Evolutionary conservation across 2,113 vertebrate species (phyloP).

Genomic region (Ploceus nigricollis): DNA sequence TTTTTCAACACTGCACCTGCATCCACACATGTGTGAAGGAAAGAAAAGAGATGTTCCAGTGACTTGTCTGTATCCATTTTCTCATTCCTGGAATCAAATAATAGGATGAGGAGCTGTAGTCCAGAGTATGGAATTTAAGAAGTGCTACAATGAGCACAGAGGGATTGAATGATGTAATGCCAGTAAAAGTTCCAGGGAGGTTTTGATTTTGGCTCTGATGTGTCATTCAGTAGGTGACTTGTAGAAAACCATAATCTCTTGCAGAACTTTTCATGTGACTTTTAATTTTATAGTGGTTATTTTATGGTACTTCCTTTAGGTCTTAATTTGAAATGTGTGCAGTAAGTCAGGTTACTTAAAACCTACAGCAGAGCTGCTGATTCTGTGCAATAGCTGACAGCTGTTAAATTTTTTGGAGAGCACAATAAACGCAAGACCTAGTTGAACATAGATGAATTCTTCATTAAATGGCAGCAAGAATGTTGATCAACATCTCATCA

Average conservation of each 20-base stretch:
- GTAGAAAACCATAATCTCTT: neutral
- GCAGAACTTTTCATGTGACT: neutral
- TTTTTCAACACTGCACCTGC: neutral
- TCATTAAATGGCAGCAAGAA: neutral
- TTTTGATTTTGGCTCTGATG: neutral
- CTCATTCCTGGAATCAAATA: neutral
- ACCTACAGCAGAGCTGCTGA: neutral
- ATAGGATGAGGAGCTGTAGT: neutral
- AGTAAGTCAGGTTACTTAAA: neutral
- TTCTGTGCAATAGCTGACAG: neutral
- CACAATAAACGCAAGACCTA: neutral
- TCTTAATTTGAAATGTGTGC: neutral
- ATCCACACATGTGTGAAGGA: neutral
- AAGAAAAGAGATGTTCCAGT: neutral
- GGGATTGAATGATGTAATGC: rapidly evolving
- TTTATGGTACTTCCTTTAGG: neutral
- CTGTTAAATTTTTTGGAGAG: neutral
- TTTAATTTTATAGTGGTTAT: neutral
- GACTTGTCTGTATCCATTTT: rapidly evolving
- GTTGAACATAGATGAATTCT: neutral
- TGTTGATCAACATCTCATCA: neutral
- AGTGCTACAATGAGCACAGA: neutral
- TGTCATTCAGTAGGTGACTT: neutral
- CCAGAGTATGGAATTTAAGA: neutral
- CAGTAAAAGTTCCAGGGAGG: neutral